Conservation (phyloP, 2,797 vertebrate species). For the Calcarius lapponicus region DNA sequence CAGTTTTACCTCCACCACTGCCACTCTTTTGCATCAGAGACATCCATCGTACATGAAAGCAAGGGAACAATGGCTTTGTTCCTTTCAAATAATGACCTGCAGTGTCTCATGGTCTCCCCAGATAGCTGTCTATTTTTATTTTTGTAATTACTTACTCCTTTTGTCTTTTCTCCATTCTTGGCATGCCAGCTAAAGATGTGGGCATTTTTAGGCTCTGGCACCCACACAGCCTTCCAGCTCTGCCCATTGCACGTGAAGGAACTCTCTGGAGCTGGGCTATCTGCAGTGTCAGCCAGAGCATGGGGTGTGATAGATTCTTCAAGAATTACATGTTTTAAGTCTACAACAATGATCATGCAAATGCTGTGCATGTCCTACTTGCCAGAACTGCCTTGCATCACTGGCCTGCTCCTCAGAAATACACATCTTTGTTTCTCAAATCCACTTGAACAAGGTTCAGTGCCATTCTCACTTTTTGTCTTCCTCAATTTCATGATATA, state of each 20-base stretch:
- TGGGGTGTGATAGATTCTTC: neutral
- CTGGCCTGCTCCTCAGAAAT: neutral
- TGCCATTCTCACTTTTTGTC: neutral
- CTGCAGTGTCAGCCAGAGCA: neutral
- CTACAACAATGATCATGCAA: neutral
- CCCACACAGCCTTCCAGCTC: neutral
- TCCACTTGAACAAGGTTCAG: rapidly evolving
- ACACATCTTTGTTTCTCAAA: neutral
- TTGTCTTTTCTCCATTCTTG: neutral
- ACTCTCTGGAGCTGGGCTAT: neutral
- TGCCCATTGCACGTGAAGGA: neutral
- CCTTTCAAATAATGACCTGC: neutral
- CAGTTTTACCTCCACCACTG: neutral
- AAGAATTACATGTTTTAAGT: neutral
- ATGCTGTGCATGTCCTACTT: neutral
- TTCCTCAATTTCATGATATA: neutral
- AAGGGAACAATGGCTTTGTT: neutral
- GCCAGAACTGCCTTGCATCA: neutral
- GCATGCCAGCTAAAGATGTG: neutral
- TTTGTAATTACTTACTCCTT: neutral
- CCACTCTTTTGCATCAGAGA: neutral
- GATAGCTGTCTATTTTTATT: neutral
- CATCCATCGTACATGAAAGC: neutral
- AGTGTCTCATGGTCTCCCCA: neutral
- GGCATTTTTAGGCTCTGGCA: neutral